These are phyloP conservation scores for Aphidius ervi DNA, from an alignment of 1,140 invertebrate species.

Conservation along the genomic window DNA sequence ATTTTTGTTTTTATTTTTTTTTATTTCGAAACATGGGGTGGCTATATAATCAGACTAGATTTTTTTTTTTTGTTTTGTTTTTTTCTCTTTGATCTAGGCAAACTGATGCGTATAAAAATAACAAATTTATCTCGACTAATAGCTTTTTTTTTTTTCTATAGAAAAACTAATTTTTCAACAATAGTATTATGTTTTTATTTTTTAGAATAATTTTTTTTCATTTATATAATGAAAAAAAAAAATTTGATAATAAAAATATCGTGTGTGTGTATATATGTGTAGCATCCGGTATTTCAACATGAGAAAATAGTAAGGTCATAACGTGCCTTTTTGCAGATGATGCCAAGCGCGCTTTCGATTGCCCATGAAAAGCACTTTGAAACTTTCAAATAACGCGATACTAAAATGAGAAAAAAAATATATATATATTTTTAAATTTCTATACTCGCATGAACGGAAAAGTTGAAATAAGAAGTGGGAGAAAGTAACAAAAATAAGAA, in stretches of 20 bases:
- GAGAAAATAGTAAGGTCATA: too few relatives aligned
- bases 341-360: not conserved
- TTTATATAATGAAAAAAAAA: too few relatives aligned
- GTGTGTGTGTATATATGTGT: too few relatives aligned
- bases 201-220: too few relatives aligned
- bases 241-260: too few relatives aligned
- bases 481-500: not conserved
- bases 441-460: conserved; percentile 12
- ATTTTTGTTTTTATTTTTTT: not conserved
- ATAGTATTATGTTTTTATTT: not conserved
- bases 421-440: conserved; percentile 11
- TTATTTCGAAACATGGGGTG: not conserved
- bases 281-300: too few relatives aligned
- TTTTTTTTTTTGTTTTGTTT: too few relatives aligned
- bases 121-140: not conserved
- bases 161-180: conserved; percentile 3
- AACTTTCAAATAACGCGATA: conserved; percentile 18
- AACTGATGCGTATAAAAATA: not conserved
- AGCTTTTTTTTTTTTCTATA: not conserved
- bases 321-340: too few relatives aligned
- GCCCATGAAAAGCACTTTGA: conserved; percentile 14
- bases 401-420: not conserved
- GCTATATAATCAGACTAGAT: too few relatives aligned
- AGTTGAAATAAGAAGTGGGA: not conserved
- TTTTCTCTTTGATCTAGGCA: conserved; percentile 20